Base-by-base conservation (phyloP, 2,113 vertebrate genomes). In the Oreamnos americanus region DNA sequence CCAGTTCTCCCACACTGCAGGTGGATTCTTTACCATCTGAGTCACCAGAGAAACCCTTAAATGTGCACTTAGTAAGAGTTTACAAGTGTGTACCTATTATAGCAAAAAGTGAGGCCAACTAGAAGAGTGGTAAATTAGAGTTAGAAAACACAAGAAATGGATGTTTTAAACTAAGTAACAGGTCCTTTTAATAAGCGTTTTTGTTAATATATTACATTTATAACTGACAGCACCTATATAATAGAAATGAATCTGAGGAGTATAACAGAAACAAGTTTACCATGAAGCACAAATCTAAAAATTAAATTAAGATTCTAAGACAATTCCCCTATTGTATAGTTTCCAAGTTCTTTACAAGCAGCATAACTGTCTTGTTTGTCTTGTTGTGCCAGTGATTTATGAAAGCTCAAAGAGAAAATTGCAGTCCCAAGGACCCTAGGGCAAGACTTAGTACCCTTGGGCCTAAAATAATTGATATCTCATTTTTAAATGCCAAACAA, bases 401-500 rank as follows among this genome's bases (percentile, higher is more conserved):
- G 86, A 58, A 90, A 93, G 47, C 33, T 83, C 97, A 79, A 58
- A 94, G 51, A 96, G 57, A 97, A 94, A 90, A 96, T 0, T 91
- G 53, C 58, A 45, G 16, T 76, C 23, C 45, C 87, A 58, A 67
- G 25, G 47, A 94, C 55, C 84, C 53, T 55, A 67, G 15, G 53
- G 88, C 7, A 94, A 97, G 26, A 88, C 43, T 89, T 87, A 55
- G 26, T 53, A 91, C 55, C 43, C 47, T 78, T 7, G 86, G 67
- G 91, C 21, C 53, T 97, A 86, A 90, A 86, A 95, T 92, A 96
- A 97, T 30, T 95, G 87, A 82, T 53, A 90, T 15, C 47, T 19
- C 36, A 93, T 86, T 92, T 93, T 64, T 33, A 92, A 97, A 87
- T 39, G 28, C 47, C 89, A 47, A 97, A 81, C 60, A 96, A 96